Evolutionary conservation across 2,888 invertebrate species (phyloP), one percentile per base, ranked within the genome.

Genomic region (Dinocampus coccinellae): DNA sequence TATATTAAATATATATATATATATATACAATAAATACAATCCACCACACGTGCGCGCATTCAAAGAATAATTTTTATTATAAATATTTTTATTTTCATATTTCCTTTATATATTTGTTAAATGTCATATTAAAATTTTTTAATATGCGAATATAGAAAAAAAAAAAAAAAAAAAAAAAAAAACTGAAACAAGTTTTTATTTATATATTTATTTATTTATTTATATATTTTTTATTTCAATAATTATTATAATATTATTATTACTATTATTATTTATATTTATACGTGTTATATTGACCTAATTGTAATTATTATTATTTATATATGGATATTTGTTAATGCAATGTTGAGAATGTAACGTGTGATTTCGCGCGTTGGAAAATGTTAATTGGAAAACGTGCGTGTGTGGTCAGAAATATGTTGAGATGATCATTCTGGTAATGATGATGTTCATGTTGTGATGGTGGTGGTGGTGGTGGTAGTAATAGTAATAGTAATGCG

Each of bases 351-450:
- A 58, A 58, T 42, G 24, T 62, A 34, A 61, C 62, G 20, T n/a
- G 39, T 53, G 62, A 69, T 69, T 61, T 69, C 53, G 62, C 69
- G 36, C 67, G 47, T 69, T 62, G 61, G 67, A 73, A n/a, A 70
- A 77, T 76, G 80, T 80, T 79, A 80, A 80, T 79, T 80, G 79
- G 79, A 80, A 47, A 80, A 79, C 78, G 79, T 79, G 77, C 78
- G 77, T 75, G 77, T 79, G 80, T 79, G 79, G 72, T 69, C 72
- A 64, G 68, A 60, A 36, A 34, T 47, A 47, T 47, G 39, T 24
- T 39, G 55, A 62, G 58, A 69, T 68, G 63, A 76, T 74, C 77
- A 78, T 70, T 55, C 70, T 72, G 42, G 16, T 47, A 47, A 47
- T 47, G 47, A 47, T 47, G 16, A 16, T 47, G 16, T 47, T 16